These are phyloP conservation scores for Lepidocolaptes lacrymiger DNA, from an alignment of 2,797 vertebrate species.

Conservation along the genomic window DNA sequence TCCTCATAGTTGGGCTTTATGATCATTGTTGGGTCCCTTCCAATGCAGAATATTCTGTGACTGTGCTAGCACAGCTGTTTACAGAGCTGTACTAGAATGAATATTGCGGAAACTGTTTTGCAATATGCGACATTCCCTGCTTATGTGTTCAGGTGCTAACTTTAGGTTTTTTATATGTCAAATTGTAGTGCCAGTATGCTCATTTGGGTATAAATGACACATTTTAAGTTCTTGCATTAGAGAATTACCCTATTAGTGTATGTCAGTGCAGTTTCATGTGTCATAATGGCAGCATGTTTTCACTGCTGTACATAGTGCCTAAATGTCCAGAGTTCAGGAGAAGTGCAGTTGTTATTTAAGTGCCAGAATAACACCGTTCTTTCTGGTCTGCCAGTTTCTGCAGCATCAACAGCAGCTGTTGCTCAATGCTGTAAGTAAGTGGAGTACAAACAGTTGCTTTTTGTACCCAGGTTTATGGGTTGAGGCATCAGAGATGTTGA, in stretches of 20 bases:
- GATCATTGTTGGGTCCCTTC: background rate
- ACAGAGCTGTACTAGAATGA: background rate
- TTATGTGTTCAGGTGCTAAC: background rate
- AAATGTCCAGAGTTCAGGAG: background rate
- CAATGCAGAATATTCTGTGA: background rate
- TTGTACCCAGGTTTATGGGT: background rate
- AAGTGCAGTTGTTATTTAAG: background rate
- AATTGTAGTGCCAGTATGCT: background rate
- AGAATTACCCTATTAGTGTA: background rate
- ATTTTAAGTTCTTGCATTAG: background rate
- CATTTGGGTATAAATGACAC: background rate
- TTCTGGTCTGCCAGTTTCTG: background rate
- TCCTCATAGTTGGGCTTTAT: background rate
- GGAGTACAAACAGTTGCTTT: background rate
- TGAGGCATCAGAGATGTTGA: background rate
- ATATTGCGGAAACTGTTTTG: background rate
- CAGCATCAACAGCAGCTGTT: conserved; percentile 20
- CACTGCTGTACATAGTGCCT: background rate
- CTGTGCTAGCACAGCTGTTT: background rate
- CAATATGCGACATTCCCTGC: background rate
- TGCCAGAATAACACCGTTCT: background rate
- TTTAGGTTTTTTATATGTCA: background rate
- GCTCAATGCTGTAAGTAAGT: background rate
- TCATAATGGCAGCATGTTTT: background rate
- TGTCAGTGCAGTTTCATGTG: background rate